A percentile compares a stretch with the other conserved stretches of the same genome.
phyloP scores from a whole-genome alignment of 2,888 invertebrate genomes.

The Onthophagus sagittarius region DNA sequence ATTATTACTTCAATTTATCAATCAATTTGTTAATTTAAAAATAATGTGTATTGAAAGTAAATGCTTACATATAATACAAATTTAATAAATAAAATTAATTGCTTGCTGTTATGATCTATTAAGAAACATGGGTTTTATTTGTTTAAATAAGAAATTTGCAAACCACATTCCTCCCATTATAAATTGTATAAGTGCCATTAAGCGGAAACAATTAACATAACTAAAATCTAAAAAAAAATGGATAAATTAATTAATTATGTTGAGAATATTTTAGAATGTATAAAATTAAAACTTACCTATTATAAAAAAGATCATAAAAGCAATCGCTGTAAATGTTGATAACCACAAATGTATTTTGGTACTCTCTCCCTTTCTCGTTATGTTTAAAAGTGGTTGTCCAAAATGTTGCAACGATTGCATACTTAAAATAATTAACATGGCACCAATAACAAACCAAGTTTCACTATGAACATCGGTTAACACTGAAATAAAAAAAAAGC shows the following conservation, averaged over 20 bases:
- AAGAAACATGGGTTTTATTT: slow-evolving; percentile 30
- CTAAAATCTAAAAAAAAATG: slow-evolving; percentile 40
- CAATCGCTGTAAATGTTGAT: slow-evolving; percentile 37
- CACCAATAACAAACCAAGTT: slow-evolving; percentile 39
- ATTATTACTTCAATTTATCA: no score
- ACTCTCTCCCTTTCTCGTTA: slow-evolving; percentile 40
- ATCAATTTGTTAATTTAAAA: background rate
- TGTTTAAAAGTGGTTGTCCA: slow-evolving; percentile 38
- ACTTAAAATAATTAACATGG: slow-evolving; percentile 40
- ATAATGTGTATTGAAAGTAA: background rate
- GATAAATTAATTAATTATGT: slow-evolving; percentile 11
- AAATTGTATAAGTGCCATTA: slow-evolving; percentile 44
- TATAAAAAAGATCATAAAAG: slow-evolving; percentile 38
- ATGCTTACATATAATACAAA: background rate
- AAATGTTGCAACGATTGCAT: slow-evolving; percentile 40
- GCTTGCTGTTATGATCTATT: slow-evolving; percentile 1
- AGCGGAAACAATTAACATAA: slow-evolving; percentile 40
- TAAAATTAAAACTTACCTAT: slow-evolving; percentile 36
- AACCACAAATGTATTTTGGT: slow-evolving; percentile 38
- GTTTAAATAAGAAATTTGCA: slow-evolving; percentile 43
- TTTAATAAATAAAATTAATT: background rate
- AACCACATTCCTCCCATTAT: slow-evolving; percentile 44
- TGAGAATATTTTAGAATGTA: background rate
- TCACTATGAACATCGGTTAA: slow-evolving; percentile 38
- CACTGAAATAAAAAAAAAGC: slow-evolving; percentile 35